Base-by-base conservation (phyloP, 2,113 vertebrate species). In the Paralichthys olivaceus region DNA sequence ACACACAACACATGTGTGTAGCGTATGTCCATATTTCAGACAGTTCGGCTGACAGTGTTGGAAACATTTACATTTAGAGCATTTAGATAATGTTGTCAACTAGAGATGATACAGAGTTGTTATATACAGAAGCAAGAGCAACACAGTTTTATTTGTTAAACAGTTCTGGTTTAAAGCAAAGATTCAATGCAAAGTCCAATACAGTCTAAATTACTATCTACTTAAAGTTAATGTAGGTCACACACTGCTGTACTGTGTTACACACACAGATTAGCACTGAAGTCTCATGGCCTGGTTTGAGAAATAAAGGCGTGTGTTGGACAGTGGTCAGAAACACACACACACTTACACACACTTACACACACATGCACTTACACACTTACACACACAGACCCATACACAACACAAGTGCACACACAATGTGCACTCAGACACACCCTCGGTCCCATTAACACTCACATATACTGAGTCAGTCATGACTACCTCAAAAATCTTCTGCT, bases 401-500 rank as follows among this genome's bases (percentile, higher is more conserved):
- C 68, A 86, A 34, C 14, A 32, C 11, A 73, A n/a, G 32, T 23
- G 62, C 68, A 86, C 12, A 67, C 57, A 75, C 43, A 37, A 3
- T 12, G 13, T 62, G 47, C 59, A 54, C 54, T 60, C 9, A 79
- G 61, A 69, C 53, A 81, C 67, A 65, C 59, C 73, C 58, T 29
- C 17, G 47, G 32, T 45, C 45, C 61, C 32, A 51, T 77, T 15
- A 65, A 75, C 72, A 74, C 75, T 83, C 34, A 68, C 65, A 45
- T 45, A 69, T 12, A 43, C 64, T 45, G 34, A 80, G 45, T 81
- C 77, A 74, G 57, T 81, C 64, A 81, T 75, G 69, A 72, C 32
- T 68, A 61, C 77, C 73, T 86, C 67, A 86, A 77, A 75, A 66
- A 40, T 62, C 40, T 72, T 71, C 53, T 81, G 59, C 68, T 80